Evolutionary conservation across 2,113 vertebrate species (phyloP), one percentile per base, ranked within the genome.

Genomic region (Saguinus midas): DNA sequence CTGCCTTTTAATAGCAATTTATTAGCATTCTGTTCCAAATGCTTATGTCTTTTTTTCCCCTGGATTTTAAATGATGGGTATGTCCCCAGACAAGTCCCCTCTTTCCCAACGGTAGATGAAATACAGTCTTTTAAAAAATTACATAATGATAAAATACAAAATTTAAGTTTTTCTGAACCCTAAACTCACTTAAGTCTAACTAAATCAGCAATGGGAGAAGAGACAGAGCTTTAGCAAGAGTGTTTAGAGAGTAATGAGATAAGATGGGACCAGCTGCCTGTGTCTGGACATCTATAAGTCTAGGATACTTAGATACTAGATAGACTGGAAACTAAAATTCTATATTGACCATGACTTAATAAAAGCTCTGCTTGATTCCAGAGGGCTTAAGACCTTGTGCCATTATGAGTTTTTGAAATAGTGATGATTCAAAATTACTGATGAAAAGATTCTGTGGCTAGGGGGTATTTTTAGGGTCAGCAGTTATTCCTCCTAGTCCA

Each of bases 1-100:
- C 48, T 73, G n/a, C 45, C 35, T 96, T 96, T 95, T 61, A 88
- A 80, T 14, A 81, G 32, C 27, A 89, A 20, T 85, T 93, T 81
- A 87, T 93, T 68, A 89, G 82, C 25, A 95, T 21, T 81, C 32
- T 64, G 8, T 82, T 96, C 48, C 35, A 92, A 73, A 79, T 87
- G 52, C 43, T 84, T 45, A 70, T 9, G 25, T 52, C 25, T 61
- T 73, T 90, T 90, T 76, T 57, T 70, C 61, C 27, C 61, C 55
- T 90, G 23, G 43, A 18, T 73, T 94, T 58, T 48, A 88, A 85
- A 76, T 72, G 40, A 73, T 29, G 50, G 84, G 2, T 82, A 83
- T 92, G 32, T 94, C 87, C 23, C 66, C 37, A 85, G 40, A 73
- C 20, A 13, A 90, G 48, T 70, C 61, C 43, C 91, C 32, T 94